A percentile compares a stretch with the other conserved stretches of the same genome.
phyloP scores from a whole-genome alignment of 1,140 invertebrate genomes.

The Leptinotarsa lineolata region DNA sequence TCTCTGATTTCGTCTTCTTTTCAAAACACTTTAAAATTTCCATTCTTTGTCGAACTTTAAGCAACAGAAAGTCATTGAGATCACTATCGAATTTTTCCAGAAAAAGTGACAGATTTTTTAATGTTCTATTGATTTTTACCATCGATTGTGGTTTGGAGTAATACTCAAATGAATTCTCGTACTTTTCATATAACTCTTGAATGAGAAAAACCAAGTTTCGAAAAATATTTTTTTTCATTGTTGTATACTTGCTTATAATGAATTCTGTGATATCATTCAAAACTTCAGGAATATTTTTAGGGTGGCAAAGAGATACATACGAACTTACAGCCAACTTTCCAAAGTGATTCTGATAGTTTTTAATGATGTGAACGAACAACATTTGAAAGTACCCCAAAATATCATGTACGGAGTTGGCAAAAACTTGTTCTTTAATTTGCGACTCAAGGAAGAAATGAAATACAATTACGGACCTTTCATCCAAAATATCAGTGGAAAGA shows the following conservation, averaged over 20 bases:
- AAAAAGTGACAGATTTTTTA: background rate
- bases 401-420: background rate
- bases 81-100: constrained; percentile 17
- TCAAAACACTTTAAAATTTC: constrained; percentile 10
- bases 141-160: background rate
- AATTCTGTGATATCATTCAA: constrained; percentile 29
- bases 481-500: constrained; percentile 21
- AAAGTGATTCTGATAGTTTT: constrained; percentile 34
- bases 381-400: constrained; percentile 31
- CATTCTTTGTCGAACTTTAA: constrained; percentile 26
- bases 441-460: constrained; percentile 42
- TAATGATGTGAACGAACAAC: constrained; percentile 36
- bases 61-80: constrained; percentile 30
- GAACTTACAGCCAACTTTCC: constrained; percentile 38
- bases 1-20: constrained; percentile 19
- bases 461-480: constrained; percentile 35
- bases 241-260: constrained; percentile 30
- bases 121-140: constrained; percentile 1
- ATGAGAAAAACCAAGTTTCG: constrained; percentile 35
- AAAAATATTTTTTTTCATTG: constrained; percentile 32
- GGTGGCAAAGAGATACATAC: constrained; percentile 33
- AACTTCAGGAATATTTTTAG: constrained; percentile 29
- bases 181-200: constrained; percentile 38
- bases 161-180: constrained; percentile 22
- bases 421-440: constrained; percentile 29